Conservation (phyloP, 2,888 invertebrate genomes). For the Napeogenes sylphis region DNA sequence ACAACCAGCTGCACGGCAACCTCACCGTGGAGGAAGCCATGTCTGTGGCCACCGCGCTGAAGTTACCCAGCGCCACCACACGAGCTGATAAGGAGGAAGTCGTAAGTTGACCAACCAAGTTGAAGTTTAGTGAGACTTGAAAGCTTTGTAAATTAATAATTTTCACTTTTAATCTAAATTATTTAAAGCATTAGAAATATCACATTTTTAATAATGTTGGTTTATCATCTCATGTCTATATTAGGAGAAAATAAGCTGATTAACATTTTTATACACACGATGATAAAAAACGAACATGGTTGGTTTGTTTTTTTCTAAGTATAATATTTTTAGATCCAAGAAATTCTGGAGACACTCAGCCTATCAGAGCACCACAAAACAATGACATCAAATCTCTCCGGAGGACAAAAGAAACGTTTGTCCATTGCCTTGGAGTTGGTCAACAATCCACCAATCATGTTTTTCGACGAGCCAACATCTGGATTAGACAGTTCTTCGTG, state of each 20-base stretch:
- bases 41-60: conserved; percentile 93
- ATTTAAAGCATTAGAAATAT: too few species aligned
- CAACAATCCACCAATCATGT: conserved; percentile 98
- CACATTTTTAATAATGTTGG: too few species aligned
- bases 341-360: conserved; percentile 93
- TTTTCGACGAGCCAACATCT: conserved; percentile 98
- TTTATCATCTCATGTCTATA: too few species aligned
- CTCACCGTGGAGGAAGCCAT: conserved; percentile 96
- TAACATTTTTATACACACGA: too few species aligned
- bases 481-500: conserved; percentile 97
- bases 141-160: too few species aligned
- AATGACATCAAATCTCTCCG: conserved; percentile 93
- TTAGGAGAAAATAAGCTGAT: too few species aligned
- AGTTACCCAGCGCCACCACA: conserved; percentile 85
- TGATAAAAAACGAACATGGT: too few species aligned
- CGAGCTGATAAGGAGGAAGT: conserved; percentile 87
- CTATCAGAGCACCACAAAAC: conserved; percentile 92
- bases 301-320: too few species aligned
- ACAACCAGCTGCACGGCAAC: conserved; percentile 93
- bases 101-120: conserved; percentile 75
- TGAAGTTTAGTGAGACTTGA: too few species aligned
- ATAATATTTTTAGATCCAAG: conserved; percentile 84
- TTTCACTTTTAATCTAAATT: too few species aligned
- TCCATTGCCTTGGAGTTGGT: conserved; percentile 96
- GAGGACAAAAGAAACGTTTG: conserved; percentile 96